Evolutionary conservation across 1,140 invertebrate genomes (phyloP).

Genomic region (Papilio helenus): DNA sequence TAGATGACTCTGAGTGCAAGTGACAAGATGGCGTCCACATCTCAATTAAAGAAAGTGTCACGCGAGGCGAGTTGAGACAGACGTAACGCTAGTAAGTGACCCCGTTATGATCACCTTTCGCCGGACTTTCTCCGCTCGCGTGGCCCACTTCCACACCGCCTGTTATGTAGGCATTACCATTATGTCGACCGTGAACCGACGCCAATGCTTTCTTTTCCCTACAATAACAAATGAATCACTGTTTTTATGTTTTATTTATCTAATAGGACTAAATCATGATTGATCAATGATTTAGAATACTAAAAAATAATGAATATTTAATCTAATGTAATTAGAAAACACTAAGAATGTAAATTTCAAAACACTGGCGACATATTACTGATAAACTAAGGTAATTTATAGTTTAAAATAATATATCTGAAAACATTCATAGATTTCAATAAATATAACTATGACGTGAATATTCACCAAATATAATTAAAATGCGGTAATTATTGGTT

Average conservation of each 20-base stretch:
- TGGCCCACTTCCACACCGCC: conserved; percentile 46
- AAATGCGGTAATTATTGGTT: too few species aligned
- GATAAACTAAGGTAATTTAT: too few species aligned
- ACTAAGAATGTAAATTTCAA: neutral
- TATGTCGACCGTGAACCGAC: conserved; percentile 58
- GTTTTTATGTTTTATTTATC: neutral
- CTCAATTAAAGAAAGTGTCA: conserved; percentile 65
- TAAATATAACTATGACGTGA: too few species aligned
- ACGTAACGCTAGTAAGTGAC: conserved; percentile 67
- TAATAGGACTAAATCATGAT: neutral
- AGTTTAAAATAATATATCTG: too few species aligned
- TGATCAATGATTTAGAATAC: neutral
- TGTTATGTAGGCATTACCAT: conserved; percentile 48
- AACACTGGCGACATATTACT: too few species aligned
- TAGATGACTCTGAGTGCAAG: too few species aligned
- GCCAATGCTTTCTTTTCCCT: conserved; percentile 37
- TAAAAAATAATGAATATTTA: neutral
- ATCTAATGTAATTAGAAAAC: neutral
- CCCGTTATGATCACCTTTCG: conserved; percentile 62
- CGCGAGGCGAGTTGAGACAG: conserved; percentile 37
- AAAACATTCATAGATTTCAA: too few species aligned
- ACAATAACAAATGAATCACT: conserved; percentile 31
- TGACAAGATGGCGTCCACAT: conserved; percentile 43
- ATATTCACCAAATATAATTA: too few species aligned
- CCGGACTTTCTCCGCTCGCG: conserved; percentile 62